These are phyloP conservation scores for Castor canadensis DNA, from an alignment of 2,113 vertebrate genomes.

Conservation along the genomic window DNA sequence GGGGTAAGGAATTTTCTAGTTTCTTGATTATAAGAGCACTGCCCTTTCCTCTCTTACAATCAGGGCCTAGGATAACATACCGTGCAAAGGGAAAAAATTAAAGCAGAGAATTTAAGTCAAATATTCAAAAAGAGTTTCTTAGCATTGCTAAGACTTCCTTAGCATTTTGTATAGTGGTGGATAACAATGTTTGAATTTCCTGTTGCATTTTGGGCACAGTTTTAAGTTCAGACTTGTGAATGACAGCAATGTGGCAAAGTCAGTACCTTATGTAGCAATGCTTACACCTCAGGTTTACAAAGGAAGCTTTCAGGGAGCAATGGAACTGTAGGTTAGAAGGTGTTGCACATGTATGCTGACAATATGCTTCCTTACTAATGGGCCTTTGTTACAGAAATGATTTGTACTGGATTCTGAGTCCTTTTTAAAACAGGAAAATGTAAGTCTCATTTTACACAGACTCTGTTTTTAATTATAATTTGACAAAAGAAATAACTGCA, in stretches of 20 bases:
- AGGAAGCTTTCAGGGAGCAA: slow-evolving; percentile 52
- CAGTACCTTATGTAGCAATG: not conserved
- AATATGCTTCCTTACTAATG: slow-evolving; percentile 69
- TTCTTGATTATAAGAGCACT: not conserved
- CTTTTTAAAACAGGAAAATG: slow-evolving; percentile 80
- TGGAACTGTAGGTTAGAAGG: slow-evolving; percentile 70
- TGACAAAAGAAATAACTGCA: slow-evolving; percentile 87
- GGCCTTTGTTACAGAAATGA: slow-evolving; percentile 79
- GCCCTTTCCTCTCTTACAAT: not conserved
- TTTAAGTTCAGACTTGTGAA: slow-evolving; percentile 34
- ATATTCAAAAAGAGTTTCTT: not conserved
- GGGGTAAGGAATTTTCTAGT: not conserved
- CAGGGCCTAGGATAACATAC: not conserved
- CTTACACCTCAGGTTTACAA: slow-evolving; percentile 53
- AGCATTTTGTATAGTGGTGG: not conserved
- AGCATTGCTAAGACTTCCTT: not conserved
- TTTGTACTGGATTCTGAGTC: slow-evolving; percentile 76
- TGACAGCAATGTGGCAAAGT: slow-evolving; percentile 26
- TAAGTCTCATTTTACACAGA: slow-evolving; percentile 82
- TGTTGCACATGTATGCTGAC: slow-evolving; percentile 72
- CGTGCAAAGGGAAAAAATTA: slow-evolving; percentile 54
- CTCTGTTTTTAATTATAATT: slow-evolving; percentile 88
- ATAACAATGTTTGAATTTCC: slow-evolving; percentile 62
- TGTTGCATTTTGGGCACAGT: slow-evolving; percentile 60
- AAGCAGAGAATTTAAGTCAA: slow-evolving; percentile 68